These are phyloP conservation scores for Diplodus sargus DNA, from an alignment of 2,797 vertebrate species.

Conservation along the genomic window DNA sequence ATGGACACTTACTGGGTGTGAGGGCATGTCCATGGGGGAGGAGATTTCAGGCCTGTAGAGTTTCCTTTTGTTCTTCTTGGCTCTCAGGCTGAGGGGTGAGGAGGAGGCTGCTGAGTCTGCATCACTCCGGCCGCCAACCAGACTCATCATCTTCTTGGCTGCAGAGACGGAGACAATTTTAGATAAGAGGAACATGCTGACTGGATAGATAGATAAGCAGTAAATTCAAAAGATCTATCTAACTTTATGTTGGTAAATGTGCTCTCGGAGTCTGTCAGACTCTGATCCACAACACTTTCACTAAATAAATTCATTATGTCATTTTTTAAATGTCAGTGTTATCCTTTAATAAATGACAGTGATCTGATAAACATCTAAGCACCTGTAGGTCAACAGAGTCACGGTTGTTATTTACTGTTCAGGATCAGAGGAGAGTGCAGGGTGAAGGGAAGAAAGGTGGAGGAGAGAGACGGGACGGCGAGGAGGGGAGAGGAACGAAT, in stretches of 20 bases:
- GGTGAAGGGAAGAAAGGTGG: not conserved
- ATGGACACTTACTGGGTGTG: constrained; percentile 71
- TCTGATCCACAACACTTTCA: no score
- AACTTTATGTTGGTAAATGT: not conserved
- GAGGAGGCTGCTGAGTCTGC: constrained; percentile 53
- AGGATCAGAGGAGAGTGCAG: no score
- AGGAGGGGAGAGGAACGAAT: not conserved
- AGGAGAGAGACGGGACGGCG: not conserved
- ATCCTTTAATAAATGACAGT: not conserved
- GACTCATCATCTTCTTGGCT: constrained; percentile 88
- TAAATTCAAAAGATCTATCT: not conserved
- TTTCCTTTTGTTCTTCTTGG: constrained; percentile 77
- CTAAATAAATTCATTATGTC: not conserved
- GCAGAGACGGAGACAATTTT: constrained; percentile 14
- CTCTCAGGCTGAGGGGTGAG: constrained; percentile 58
- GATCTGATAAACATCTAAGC: not conserved
- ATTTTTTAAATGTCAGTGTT: not conserved
- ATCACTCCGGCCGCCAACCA: constrained; percentile 78
- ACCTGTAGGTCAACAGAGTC: not conserved
- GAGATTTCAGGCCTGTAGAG: constrained; percentile 82
- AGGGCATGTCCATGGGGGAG: constrained; percentile 82
- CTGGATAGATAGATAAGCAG: not conserved
- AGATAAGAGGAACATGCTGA: constrained; percentile 19
- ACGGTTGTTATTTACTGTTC: not conserved
- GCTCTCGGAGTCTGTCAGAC: not conserved